Base-by-base conservation (phyloP, 2,797 vertebrate species). In the Hippocampus kuda region DNA sequence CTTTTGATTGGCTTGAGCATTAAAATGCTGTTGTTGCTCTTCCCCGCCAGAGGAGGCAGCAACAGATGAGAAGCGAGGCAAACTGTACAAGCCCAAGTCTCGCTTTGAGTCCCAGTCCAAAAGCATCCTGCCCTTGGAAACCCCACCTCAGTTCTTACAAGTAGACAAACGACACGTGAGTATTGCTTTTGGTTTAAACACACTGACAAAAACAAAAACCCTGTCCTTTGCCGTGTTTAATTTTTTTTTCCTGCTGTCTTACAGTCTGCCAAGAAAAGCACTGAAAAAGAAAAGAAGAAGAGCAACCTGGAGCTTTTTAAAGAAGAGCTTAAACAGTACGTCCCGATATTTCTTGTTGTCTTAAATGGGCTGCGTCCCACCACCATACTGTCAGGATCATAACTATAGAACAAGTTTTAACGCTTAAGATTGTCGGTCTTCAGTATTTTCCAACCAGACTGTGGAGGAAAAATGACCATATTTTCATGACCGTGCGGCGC, bases 271-370 rank as follows among this genome's bases (percentile, higher is more conserved):
- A 99, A 98, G 89, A 99, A 97, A 86, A 81, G 70, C 70, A 93
- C 71, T 74, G 97, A 98, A 80, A 99, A 98, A 83, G 97, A 98
- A 87, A 99, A 99, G 92, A 99, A 99, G 88, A 99, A 99, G 86
- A 99, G 97, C 83, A 99, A 99, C 88, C 89, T 99, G 89, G 97
- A 99, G 82, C 95, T 99, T 68, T 99, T 99, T 73, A 99, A 99
- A 89, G 97, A 99, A 91, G 97, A 99, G 88, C 87, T 99, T 51
- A 99, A 99, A 85, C 95, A 98, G 97, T 99, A 91, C 88, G 94
- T 90, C 24, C 73, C 7, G 66, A 38, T 2, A 34, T 51, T 48
- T 18, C 18, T 22, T 51, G 49, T 7, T 3, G 49, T 51, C 49
- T 7, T 20, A 49, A 49, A 1, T 7, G 15, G 46, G 16, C 4